Percentiles rank a stretch among this genome's conserved stretches.
These are phyloP conservation scores for Tethea ocularis DNA, from an alignment of 2,888 invertebrate species.

Conservation along the genomic window DNA sequence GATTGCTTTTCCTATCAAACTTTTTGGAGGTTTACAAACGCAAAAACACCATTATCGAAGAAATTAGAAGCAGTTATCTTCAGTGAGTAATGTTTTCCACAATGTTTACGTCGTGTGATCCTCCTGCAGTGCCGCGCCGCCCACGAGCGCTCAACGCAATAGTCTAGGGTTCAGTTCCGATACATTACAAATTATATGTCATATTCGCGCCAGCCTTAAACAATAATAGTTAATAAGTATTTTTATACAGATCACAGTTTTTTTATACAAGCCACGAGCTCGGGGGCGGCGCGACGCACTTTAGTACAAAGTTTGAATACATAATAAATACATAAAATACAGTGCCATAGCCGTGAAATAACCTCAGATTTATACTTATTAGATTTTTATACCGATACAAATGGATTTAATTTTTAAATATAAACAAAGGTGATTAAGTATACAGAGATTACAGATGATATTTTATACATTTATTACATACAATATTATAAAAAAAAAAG, in stretches of 20 bases:
- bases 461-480: conserved; percentile 84
- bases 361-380: conserved; percentile 83
- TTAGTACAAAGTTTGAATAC: conserved; percentile 78
- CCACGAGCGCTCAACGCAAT: conserved; percentile 48
- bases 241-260: conserved; percentile 75
- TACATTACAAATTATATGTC: conserved; percentile 44
- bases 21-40: conserved; percentile 80
- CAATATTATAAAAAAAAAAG: conserved; percentile 73
- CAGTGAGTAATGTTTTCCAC: conserved; percentile 70
- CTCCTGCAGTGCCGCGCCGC: conserved; percentile 67
- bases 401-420: conserved; percentile 84
- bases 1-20: conserved; percentile 81
- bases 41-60: conserved; percentile 70
- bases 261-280: conserved; percentile 34
- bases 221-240: conserved; percentile 81
- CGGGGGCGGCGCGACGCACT: conserved; percentile 57
- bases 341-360: conserved; percentile 80
- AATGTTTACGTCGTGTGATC: conserved; percentile 60
- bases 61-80: conserved; percentile 68
- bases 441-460: conserved; percentile 84
- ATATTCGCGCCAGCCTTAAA: conserved; percentile 73
- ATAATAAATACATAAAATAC: conserved; percentile 64
- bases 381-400: conserved; percentile 84
- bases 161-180: conserved; percentile 62
- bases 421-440: conserved; percentile 83